These are phyloP conservation scores for Ceratina australensis DNA, from an alignment of 1,140 invertebrate genomes.

Conservation along the genomic window DNA sequence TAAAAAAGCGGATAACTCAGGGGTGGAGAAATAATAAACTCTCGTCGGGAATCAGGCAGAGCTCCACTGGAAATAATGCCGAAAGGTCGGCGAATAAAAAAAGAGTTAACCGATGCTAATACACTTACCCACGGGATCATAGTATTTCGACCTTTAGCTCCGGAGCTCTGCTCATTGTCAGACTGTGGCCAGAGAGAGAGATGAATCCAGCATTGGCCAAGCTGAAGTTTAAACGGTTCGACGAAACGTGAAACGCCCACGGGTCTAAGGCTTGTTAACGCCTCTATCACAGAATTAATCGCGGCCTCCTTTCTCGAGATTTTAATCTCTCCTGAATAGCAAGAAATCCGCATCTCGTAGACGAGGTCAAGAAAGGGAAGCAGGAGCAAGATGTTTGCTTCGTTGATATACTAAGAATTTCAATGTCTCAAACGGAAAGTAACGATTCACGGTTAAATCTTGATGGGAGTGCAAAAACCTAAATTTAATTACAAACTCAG, in stretches of 20 bases:
- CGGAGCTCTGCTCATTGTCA: not conserved
- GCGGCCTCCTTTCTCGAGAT: slow-evolving; percentile 2
- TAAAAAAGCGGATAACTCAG: not conserved
- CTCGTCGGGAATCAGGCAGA: too few relatives aligned
- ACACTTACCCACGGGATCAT: slow-evolving; percentile 28
- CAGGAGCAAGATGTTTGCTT: too few relatives aligned
- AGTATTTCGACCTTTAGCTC: slow-evolving; percentile 20
- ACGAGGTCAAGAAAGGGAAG: not conserved
- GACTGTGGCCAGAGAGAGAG: not conserved
- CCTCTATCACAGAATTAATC: slow-evolving; percentile 25
- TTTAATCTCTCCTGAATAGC: slow-evolving; percentile 2
- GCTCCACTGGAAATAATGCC: not conserved
- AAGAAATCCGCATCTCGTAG: not conserved
- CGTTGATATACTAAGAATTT: too few relatives aligned
- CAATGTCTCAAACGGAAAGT: too few relatives aligned
- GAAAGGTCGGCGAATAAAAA: slow-evolving; percentile 6
- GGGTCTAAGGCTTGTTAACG: slow-evolving; percentile 27
- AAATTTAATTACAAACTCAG: too few relatives aligned
- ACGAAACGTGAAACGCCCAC: slow-evolving; percentile 23
- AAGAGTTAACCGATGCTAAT: slow-evolving; percentile 37
- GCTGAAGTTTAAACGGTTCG: slow-evolving; percentile 38
- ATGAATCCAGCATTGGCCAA: not conserved
- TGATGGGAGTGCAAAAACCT: too few relatives aligned
- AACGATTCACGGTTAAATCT: too few relatives aligned
- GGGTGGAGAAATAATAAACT: not conserved